A percentile compares a stretch with the other conserved stretches of the same genome.
phyloP scores from a whole-genome alignment of 2,888 invertebrate genomes.

The Noctua pronuba region DNA sequence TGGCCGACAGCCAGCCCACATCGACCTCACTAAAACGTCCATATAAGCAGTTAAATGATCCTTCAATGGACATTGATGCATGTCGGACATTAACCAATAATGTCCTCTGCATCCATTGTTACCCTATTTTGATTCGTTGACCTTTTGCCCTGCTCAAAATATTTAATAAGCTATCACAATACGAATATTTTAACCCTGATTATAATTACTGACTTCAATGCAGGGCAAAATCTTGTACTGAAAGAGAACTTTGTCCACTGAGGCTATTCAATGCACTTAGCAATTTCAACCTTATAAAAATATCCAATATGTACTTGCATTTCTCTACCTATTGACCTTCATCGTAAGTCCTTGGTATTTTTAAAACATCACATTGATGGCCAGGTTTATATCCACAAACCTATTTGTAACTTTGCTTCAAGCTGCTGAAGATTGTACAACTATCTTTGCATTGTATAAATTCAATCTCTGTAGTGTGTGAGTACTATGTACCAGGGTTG shows the following conservation, averaged over 20 bases:
- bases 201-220: not conserved
- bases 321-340: not conserved
- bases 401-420: not conserved
- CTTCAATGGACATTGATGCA: constrained; percentile 22
- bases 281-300: not conserved
- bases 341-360: not conserved
- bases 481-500: too few species aligned
- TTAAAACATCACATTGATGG: not conserved
- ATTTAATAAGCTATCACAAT: not conserved
- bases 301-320: not conserved
- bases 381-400: not conserved
- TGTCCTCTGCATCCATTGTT: constrained; percentile 19
- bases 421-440: too few species aligned
- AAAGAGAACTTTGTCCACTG: not conserved
- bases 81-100: not conserved
- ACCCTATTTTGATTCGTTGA: constrained; percentile 13
- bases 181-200: not conserved
- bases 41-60: constrained; percentile 28
- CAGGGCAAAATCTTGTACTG: not conserved
- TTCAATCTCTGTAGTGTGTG: too few species aligned
- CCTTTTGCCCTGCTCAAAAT: constrained; percentile 9
- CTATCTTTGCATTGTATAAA: too few species aligned
- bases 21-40: not conserved
- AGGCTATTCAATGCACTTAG: not conserved
- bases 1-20: constrained; percentile 19